Conservation (phyloP, 2,797 vertebrate species). For the Pseudomugil gertrudae region DNA sequence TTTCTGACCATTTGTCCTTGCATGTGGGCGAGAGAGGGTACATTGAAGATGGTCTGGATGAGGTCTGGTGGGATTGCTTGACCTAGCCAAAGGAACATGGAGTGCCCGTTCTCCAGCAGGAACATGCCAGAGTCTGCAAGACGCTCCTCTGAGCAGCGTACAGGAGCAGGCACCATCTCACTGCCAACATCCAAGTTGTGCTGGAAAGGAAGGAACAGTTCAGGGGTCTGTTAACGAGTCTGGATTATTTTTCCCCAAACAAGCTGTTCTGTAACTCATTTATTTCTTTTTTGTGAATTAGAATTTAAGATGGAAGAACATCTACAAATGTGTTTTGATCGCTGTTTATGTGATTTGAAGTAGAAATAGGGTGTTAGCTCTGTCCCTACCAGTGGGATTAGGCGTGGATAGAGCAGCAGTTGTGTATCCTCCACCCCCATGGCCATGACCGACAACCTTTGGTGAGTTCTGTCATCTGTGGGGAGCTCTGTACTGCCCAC, state of each 20-base stretch:
- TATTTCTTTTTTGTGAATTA: background rate
- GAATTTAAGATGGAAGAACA: background rate
- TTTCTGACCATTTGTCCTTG: constrained; percentile 83
- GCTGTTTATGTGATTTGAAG: background rate
- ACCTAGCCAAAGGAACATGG: constrained; percentile 93
- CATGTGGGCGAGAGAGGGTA: constrained; percentile 91
- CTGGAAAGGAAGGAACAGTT: constrained; percentile 62
- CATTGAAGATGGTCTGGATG: constrained; percentile 90
- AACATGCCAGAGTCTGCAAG: constrained; percentile 89
- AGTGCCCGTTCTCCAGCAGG: constrained; percentile 89
- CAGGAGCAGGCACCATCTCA: constrained; percentile 75
- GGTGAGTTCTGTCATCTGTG: constrained; percentile 88
- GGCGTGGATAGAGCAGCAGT: constrained; percentile 91
- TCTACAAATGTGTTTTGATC: background rate
- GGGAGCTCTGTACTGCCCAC: constrained; percentile 86
- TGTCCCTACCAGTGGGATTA: constrained; percentile 88
- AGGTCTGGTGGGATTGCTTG: constrained; percentile 87
- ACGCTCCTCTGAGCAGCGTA: constrained; percentile 93
- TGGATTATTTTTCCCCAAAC: too few relatives aligned
- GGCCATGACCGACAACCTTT: constrained; percentile 85
- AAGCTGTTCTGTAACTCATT: too few relatives aligned
- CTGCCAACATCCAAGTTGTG: constrained; percentile 85
- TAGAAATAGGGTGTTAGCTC: background rate
- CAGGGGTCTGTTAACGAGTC: background rate
- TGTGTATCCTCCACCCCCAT: constrained; percentile 94